Percentiles rank a stretch among this genome's conserved stretches.
These are phyloP conservation scores for Catalaphyllia jardinei DNA, from an alignment of 64 coral and sea anemone species.

Conservation along the genomic window DNA sequence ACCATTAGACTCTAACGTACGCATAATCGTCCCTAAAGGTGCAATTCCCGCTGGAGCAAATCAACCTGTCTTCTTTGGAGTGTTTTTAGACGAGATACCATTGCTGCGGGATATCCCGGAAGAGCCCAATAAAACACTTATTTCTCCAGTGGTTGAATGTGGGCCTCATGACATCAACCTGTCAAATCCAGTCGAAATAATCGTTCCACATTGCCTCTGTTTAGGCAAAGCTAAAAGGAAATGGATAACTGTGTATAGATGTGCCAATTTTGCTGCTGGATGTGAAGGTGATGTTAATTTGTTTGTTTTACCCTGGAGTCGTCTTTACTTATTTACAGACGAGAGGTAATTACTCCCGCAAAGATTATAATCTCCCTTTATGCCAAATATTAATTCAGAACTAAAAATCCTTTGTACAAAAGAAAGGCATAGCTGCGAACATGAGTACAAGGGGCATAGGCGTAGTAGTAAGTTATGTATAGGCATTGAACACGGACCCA, in stretches of 20 bases:
- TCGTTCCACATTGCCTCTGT: slow-evolving; percentile 7
- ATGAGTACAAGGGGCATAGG: too few relatives aligned
- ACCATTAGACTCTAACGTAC: neutral
- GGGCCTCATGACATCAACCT: neutral
- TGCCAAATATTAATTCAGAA: too few relatives aligned
- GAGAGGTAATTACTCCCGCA: too few relatives aligned
- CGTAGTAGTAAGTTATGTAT: too few relatives aligned
- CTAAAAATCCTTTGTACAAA: too few relatives aligned
- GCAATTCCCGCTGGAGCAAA: neutral
- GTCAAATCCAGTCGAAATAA: neutral
- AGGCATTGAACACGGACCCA: too few relatives aligned
- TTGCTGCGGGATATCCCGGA: neutral
- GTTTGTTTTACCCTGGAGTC: neutral
- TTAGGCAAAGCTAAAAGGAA: neutral
- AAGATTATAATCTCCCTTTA: too few relatives aligned
- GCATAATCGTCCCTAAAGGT: neutral
- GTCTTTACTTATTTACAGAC: too few relatives aligned
- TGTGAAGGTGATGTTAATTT: neutral
- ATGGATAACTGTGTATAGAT: neutral
- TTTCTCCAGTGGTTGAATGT: slow-evolving; percentile 22
- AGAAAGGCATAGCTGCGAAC: too few relatives aligned
- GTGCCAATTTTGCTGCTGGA: neutral
- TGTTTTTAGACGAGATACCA: neutral
- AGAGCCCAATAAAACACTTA: neutral
- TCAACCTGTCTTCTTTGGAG: neutral